Evolutionary conservation across 2,797 vertebrate genomes (phyloP), one percentile per base, ranked within the genome.

Genomic region (Falco rusticolus): DNA sequence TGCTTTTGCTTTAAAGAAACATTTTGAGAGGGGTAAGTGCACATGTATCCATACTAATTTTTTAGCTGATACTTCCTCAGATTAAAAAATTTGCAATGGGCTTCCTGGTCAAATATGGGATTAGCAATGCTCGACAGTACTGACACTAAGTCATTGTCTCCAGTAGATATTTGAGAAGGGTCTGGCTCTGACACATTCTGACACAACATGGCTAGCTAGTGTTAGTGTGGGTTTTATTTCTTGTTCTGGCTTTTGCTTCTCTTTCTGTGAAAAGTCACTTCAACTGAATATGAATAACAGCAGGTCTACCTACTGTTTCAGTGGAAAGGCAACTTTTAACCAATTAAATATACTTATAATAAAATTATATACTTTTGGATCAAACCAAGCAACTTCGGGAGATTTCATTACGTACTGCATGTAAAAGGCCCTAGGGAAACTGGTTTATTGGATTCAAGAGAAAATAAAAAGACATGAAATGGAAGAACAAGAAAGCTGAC

Each of bases 101-200:
- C 18, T 77, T 65, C 59, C 6, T 7, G 28, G 63, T 43, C 31
- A 33, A 13, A 15, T 4, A 9, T 59, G 43, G 24, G 43, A 70
- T 77, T 29, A 90, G 20, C n/a, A 19, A 28, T 33, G 33, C 77
- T 80, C 28, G 26, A 1, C 8, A 26, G 20, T 51, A 28, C 19
- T n/a, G 24, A 31, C 33, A 22, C 39, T 74, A 20, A 20, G 43
- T 21, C 5, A 0, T 47, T 65, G 34, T 28, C 54, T 2, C 1
- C 26, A 29, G 25, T 51, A 77, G 83, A 13, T n/a, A 17, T 18
- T 48, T 59, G 74, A 57, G 65, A 80, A 94, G 15, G 4, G 22
- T 54, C 57, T 75, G 69, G 54, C 29, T 88, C 48, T 64, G 57
- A 82, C 1, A 1, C 25, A 26, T 61, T 75, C 45, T 65, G 41